Base-by-base conservation (phyloP, 1,140 invertebrate species). In the Acromyrmex heyeri region DNA sequence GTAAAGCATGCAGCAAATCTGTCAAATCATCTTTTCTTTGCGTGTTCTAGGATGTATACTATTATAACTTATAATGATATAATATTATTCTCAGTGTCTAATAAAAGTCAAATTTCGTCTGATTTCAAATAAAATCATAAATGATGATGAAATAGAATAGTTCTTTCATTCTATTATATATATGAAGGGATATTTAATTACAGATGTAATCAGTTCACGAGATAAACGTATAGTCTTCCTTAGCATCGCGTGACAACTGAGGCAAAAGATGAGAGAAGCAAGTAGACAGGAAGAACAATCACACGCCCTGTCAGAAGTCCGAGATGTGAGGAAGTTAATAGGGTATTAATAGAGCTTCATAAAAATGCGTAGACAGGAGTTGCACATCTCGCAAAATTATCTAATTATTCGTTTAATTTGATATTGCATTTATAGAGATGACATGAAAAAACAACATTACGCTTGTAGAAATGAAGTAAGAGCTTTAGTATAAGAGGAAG, bases 331-430 rank as follows among this genome's bases (percentile, higher is more conserved):
- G 44, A 21, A 50, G 24, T 61, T 48, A 62, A 83, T 73, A 44
- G 27, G 55, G 34, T 73, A 73, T 73, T 73, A 73, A 83, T 75
- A 18, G 8, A 73, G 34, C 7, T 12, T 8, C 7, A n/a, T 72
- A 72, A 72, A 72, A 72, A 72, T 30, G 53, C 18, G 7, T 65
- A 50, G n/a, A 30, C 12, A 38, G 10, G 50, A 61, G 34, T 87
- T 76, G 65, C 73, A 38, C 55, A 59, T 2, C 8, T 1, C 18
- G 16, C 24, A 12, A 61, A 48, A 83, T 82, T 73, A 82, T 73
- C 18, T 24, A 75, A 83, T 75, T 83, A 83, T 75, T 48, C 21
- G 12, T 83, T 61, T 72, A 83, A 73, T 44, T 72, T 69, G 21
- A 69, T 59, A 57, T 72, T 61, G 24, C 27, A 50, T 61, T 73